phyloP scores from a whole-genome alignment of 2,888 invertebrate species.

The Perithous albicinctus region DNA sequence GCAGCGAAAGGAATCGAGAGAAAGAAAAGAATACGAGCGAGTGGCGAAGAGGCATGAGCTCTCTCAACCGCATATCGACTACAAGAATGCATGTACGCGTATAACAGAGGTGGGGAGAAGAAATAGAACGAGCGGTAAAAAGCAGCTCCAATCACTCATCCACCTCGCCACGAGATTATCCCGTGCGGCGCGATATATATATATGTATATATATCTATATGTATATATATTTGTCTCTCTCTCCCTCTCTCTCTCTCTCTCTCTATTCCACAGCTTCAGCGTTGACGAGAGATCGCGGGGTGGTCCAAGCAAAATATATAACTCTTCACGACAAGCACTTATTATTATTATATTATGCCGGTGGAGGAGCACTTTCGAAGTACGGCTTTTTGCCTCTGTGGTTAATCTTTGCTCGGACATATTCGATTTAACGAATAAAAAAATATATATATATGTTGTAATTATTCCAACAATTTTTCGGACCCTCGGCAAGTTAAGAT shows the following conservation, averaged over 20 bases:
- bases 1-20: slow-evolving; percentile 6
- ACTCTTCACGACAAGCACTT: slow-evolving; percentile 38
- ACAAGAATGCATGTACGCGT: slow-evolving; percentile 5
- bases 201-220: too few species aligned
- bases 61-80: background rate
- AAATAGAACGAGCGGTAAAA: slow-evolving; percentile 38
- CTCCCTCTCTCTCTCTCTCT: too few species aligned
- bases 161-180: slow-evolving; percentile 49
- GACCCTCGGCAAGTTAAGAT: too few species aligned
- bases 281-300: slow-evolving; percentile 42
- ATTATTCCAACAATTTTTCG: background rate
- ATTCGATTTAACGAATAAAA: background rate
- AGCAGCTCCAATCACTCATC: slow-evolving; percentile 55
- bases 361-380: background rate
- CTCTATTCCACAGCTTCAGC: background rate
- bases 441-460: background rate
- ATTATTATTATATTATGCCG: slow-evolving; percentile 38
- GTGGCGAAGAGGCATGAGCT: background rate
- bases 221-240: too few species aligned
- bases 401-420: background rate
- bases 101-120: background rate
- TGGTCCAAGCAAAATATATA: slow-evolving; percentile 55
- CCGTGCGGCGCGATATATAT: too few species aligned
- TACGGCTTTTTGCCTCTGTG: background rate
- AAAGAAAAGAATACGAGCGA: slow-evolving; percentile 11